Percentiles rank a stretch among this genome's conserved stretches.
Conservation (phyloP, 2,797 vertebrate genomes). For the Tauraco hartlaubi region DNA sequence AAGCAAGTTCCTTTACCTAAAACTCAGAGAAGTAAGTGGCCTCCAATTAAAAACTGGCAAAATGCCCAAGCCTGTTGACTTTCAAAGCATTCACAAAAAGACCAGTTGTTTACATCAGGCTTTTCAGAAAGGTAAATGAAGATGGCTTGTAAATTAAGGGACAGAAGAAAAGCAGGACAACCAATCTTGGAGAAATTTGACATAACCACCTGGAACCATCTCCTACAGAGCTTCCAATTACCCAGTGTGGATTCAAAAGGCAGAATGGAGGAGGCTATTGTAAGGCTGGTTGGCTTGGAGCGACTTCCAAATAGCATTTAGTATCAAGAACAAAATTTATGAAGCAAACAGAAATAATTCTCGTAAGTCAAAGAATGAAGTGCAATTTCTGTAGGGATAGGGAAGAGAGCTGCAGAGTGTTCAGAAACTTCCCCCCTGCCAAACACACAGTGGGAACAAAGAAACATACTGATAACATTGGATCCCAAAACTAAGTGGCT, state of each 20-base stretch:
- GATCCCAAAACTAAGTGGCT: neutral
- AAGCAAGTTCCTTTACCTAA: neutral
- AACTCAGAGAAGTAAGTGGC: neutral
- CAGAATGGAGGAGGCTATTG: neutral
- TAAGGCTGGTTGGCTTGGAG: neutral
- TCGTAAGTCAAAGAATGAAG: neutral
- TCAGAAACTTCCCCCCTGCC: neutral
- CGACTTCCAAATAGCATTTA: neutral
- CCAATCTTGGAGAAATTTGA: neutral
- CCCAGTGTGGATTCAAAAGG: accelerated
- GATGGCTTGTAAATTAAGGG: neutral
- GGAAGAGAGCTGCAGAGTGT: neutral
- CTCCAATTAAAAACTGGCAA: neutral
- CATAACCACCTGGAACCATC: neutral
- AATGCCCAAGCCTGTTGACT: neutral
- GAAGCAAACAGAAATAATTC: neutral
- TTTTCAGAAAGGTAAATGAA: neutral
- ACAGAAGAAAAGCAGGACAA: neutral
- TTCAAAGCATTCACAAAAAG: neutral
- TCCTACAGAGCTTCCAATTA: neutral
- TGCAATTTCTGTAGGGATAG: neutral
- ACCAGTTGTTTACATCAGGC: neutral
- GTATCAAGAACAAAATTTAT: neutral
- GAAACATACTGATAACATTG: neutral
- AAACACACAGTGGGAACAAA: neutral